These are phyloP conservation scores for Chouioia cunea DNA, from an alignment of 2,888 invertebrate genomes.

Conservation along the genomic window DNA sequence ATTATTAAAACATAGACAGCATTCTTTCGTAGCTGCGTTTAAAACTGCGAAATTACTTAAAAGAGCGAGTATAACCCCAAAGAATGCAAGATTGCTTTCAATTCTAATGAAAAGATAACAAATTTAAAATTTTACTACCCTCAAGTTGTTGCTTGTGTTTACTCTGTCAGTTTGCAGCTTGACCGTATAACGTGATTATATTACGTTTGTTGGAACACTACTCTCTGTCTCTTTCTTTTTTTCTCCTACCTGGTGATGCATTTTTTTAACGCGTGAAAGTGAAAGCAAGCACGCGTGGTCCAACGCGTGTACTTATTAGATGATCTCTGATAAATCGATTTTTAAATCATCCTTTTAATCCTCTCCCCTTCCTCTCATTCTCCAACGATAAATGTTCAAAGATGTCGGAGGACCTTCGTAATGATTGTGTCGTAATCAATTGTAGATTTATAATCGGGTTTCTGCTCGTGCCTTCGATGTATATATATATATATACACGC, in stretches of 20 bases:
- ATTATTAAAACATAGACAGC: too few species aligned
- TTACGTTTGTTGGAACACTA: not conserved
- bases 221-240: not conserved
- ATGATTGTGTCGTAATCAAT: constrained; percentile 35
- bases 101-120: constrained; percentile 11
- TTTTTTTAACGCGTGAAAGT: constrained; percentile 17
- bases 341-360: constrained; percentile 34
- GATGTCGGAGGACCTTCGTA: not conserved
- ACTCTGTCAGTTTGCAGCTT: not conserved
- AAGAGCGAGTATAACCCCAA: too few species aligned
- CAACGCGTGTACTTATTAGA: constrained; percentile 19
- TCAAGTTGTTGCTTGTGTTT: too few species aligned
- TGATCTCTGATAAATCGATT: constrained; percentile 34
- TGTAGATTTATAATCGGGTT: constrained; percentile 17
- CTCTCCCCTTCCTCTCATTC: not conserved
- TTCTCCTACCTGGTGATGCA: constrained; percentile 4
- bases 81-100: constrained; percentile 3
- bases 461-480: not conserved
- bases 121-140: constrained; percentile 16
- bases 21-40: too few species aligned
- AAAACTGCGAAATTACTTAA: too few species aligned
- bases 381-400: constrained; percentile 15
- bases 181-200: constrained; percentile 21
- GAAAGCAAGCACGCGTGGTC: not conserved
- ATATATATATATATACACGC: too few species aligned